Percentiles rank a stretch among this genome's conserved stretches.
Evolutionary conservation across 92 coral and sea anemone species (phyloP).

Genomic region (Pocillopora grandis): DNA sequence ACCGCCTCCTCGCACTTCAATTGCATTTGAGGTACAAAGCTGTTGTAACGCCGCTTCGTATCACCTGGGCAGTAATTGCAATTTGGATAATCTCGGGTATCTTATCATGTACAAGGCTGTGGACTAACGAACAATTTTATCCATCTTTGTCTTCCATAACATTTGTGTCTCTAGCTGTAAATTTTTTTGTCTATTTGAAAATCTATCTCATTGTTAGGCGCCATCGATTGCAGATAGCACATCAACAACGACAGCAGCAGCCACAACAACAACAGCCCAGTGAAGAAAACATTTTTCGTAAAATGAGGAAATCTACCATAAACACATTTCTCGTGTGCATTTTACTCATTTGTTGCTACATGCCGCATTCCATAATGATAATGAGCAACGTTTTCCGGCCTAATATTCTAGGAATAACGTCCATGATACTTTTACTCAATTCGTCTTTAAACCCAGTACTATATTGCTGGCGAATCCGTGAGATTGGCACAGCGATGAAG

Average conservation of each 20-base stretch:
- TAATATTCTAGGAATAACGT: neutral
- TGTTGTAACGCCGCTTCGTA: neutral
- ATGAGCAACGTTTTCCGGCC: too few relatives aligned
- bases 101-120: neutral
- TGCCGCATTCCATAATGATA: neutral
- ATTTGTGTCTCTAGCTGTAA: neutral
- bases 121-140: neutral
- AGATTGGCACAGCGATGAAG: slow-evolving; percentile 13
- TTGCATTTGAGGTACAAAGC: slow-evolving; percentile 2
- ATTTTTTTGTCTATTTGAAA: neutral
- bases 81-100: neutral
- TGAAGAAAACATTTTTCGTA: neutral
- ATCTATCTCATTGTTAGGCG: slow-evolving; percentile 5
- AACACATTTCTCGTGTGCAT: neutral
- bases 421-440: slow-evolving; percentile 4
- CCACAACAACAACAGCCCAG: too few relatives aligned
- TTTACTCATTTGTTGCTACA: neutral
- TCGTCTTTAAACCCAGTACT: slow-evolving; percentile 7
- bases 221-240: neutral
- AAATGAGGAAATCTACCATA: neutral
- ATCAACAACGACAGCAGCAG: neutral
- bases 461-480: slow-evolving; percentile 24
- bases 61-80: neutral
- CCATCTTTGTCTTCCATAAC: neutral
- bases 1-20: slow-evolving; percentile 2